A percentile compares a stretch with the other conserved stretches of the same genome.
Evolutionary conservation across 2,888 invertebrate species (phyloP).

Genomic region (Pimpla rufipes): DNA sequence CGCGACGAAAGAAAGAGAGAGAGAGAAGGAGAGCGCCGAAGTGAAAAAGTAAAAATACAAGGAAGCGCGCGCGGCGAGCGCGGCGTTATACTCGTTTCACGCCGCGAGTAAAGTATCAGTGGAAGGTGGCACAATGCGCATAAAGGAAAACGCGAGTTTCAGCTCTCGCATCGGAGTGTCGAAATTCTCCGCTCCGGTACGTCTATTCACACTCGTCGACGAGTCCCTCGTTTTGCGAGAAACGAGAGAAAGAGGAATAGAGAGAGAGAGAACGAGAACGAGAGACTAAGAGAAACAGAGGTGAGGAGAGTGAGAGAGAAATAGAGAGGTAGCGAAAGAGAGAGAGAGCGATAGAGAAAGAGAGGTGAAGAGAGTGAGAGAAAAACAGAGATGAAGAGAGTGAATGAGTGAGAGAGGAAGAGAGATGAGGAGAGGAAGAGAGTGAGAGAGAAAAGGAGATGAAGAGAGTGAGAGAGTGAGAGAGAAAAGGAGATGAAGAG

Average conservation of each 20-base stretch:
- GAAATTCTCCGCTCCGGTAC: slow-evolving; percentile 3
- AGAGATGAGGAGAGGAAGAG: no score
- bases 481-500: no score
- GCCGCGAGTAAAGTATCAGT: slow-evolving; percentile 3
- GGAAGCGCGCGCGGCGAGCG: neutral
- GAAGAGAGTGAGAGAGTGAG: no score
- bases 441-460: neutral
- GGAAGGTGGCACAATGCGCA: slow-evolving; percentile 19
- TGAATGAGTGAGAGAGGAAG: no score
- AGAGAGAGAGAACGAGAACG: slow-evolving; percentile 13
- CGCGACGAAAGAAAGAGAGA: neutral
- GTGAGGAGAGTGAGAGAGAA: no score
- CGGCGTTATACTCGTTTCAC: neutral
- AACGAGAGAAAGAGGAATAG: slow-evolving; percentile 24
- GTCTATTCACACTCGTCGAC: slow-evolving; percentile 19
- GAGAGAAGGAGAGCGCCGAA: neutral
- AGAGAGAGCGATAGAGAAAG: no score
- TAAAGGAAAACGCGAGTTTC: slow-evolving; percentile 24
- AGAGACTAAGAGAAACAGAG: no score
- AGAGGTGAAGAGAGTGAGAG: no score
- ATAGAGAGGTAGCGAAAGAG: no score
- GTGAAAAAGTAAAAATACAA: slow-evolving; percentile 28
- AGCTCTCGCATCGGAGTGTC: slow-evolving; percentile 28
- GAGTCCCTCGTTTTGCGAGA: neutral
- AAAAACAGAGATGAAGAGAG: no score